Base-by-base conservation (phyloP, 2,797 vertebrate genomes). In the Fundulus diaphanus region DNA sequence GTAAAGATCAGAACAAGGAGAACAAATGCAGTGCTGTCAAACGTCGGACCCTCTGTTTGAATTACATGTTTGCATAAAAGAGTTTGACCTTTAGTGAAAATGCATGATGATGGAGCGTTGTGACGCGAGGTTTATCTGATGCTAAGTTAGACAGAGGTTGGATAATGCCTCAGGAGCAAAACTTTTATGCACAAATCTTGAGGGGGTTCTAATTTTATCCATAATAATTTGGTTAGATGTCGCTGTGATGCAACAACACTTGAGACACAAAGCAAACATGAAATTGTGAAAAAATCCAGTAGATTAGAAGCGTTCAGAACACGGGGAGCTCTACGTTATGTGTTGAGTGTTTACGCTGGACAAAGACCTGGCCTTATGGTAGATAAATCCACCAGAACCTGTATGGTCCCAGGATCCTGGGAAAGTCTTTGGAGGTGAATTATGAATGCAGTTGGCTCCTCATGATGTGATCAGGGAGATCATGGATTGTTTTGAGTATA, bases 1-100 rank as follows among this genome's bases (percentile, higher is more conserved):
- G 35, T 29, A 78, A 69, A 85, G 37, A 79, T 68, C 74, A 74
- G 54, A 7, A 20, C 35, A 24, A 31, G 54, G 31, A 59, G 57
- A 35, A 66, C 35, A 48, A 24, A 76, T 33, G 61, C 7, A 16
- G 18, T 35, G 78, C 24, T 61, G 73, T 37, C 29, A 24, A 46
- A 48, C 22, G 42, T 68, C 29, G 20, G 13, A 68, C 66, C n/a
- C 51, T 42, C n/a, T 31, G 73, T 46, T 68, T 44, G 27, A 48
- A 5, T 68, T 37, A 13, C 35, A 44, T 77, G 12, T 77, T 77
- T 65, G 15, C 46, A 61, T 77, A 51, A 33, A 40, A 56, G 42
- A 40, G 35, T 54, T 70, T 57, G 69, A 71, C 69, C 69, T 71
- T 71, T 57, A 40, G 57, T 71, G 52, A 49, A 44, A 57, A 71